A percentile compares a stretch with the other conserved stretches of the same genome.
Evolutionary conservation across 2,888 invertebrate species (phyloP).

Genomic region (Epinotia demarniana): DNA sequence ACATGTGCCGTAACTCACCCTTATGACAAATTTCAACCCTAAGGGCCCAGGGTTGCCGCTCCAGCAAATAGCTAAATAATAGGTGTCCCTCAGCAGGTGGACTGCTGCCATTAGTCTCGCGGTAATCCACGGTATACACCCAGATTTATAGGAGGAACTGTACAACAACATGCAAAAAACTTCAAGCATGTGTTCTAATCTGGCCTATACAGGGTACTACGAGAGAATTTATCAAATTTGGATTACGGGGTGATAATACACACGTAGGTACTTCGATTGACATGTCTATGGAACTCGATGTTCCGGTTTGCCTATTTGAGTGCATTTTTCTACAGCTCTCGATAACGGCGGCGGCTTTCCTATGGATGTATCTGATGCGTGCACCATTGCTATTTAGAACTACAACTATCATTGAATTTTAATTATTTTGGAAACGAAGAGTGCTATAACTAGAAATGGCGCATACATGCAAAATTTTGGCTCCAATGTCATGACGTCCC

Average conservation of each 20-base stretch:
- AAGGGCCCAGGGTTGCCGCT: constrained; percentile 59
- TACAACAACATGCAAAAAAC: constrained; percentile 56
- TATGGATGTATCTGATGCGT: too few relatives aligned
- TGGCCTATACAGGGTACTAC: neutral
- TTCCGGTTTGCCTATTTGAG: too few relatives aligned
- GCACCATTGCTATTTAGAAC: too few relatives aligned
- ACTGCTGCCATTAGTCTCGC: constrained; percentile 82
- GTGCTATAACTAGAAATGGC: neutral
- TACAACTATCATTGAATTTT: too few relatives aligned
- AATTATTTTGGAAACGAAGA: neutral
- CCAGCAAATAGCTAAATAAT: constrained; percentile 78
- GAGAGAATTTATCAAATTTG: neutral
- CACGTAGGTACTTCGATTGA: neutral
- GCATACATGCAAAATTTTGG: neutral
- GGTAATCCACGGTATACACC: constrained; percentile 82
- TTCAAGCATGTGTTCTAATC: constrained; percentile 21
- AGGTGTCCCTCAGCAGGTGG: constrained; percentile 80
- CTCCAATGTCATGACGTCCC: neutral
- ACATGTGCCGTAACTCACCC: constrained; percentile 38
- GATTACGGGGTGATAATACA: neutral
- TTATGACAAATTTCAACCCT: constrained; percentile 50
- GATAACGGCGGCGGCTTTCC: too few relatives aligned
- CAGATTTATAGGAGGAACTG: constrained; percentile 78
- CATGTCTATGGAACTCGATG: too few relatives aligned
- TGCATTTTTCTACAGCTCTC: too few relatives aligned